Conservation (phyloP, 2,888 invertebrate genomes). For the Sminthurides aquaticus region DNA sequence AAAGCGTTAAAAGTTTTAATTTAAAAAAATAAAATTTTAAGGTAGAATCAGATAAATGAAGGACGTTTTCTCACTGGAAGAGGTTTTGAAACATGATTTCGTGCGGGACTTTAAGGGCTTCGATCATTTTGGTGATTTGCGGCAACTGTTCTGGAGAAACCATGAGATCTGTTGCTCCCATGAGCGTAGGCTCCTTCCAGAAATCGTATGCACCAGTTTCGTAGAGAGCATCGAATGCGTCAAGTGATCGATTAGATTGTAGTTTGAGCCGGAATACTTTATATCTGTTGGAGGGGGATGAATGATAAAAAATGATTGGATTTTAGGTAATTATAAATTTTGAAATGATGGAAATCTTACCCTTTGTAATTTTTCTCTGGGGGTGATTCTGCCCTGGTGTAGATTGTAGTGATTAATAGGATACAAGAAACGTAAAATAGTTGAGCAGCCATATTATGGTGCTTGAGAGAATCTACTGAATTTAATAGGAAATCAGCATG, state of each 20-base stretch:
- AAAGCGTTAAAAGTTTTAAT: too few relatives aligned
- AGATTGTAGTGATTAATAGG: too few relatives aligned
- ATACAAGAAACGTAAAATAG: too few relatives aligned
- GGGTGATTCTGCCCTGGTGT: neutral
- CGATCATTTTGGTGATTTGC: slow-evolving; percentile 20
- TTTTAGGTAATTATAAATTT: neutral
- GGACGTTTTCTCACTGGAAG: slow-evolving; percentile 20
- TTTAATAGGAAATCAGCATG: too few relatives aligned
- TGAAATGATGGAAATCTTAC: neutral
- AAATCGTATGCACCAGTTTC: slow-evolving; percentile 48
- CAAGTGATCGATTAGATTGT: slow-evolving; percentile 1
- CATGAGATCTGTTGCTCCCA: slow-evolving; percentile 57
- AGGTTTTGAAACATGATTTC: slow-evolving; percentile 31
- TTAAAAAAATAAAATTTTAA: slow-evolving; percentile 1
- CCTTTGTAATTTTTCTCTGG: neutral
- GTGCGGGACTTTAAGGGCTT: slow-evolving; percentile 23
- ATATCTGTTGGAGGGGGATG: slow-evolving; percentile 2
- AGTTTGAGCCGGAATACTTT: slow-evolving; percentile 12
- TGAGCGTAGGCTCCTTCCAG: slow-evolving; percentile 54
- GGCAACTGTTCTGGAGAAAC: slow-evolving; percentile 20
- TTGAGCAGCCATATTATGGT: too few relatives aligned
- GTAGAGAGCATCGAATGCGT: slow-evolving; percentile 9
- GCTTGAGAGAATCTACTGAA: too few relatives aligned
- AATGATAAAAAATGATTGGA: neutral
- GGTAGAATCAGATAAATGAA: neutral